phyloP scores from a whole-genome alignment of 1,140 invertebrate species.

The Saccostrea glomerata region DNA sequence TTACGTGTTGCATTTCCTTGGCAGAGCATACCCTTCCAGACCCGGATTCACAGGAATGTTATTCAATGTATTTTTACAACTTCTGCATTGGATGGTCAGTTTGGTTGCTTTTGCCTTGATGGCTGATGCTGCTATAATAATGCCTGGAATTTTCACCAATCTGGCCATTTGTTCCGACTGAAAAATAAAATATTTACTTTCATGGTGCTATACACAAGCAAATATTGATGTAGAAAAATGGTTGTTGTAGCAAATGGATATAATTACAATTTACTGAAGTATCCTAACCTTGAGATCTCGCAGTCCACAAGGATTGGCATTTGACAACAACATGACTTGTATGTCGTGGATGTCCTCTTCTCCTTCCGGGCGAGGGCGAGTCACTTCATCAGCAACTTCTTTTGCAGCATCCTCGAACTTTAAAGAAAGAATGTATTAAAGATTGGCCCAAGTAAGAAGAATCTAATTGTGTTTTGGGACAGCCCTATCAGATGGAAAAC shows the following conservation, averaged over 20 bases:
- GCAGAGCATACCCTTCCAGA: slow-evolving; percentile 97
- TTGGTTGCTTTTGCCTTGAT: slow-evolving; percentile 96
- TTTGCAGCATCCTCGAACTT: slow-evolving; percentile 97
- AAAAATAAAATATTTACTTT: slow-evolving; percentile 72
- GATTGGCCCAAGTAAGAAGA: too few species aligned
- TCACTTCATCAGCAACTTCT: slow-evolving; percentile 98
- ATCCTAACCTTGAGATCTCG: slow-evolving; percentile 89
- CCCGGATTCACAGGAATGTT: slow-evolving; percentile 96
- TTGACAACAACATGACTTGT: slow-evolving; percentile 93
- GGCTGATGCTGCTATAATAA: slow-evolving; percentile 95
- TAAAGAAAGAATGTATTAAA: slow-evolving; percentile 48
- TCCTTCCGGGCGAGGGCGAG: slow-evolving; percentile 89
- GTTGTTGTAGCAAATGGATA: neutral
- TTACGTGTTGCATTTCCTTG: slow-evolving; percentile 95
- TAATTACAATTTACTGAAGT: neutral
- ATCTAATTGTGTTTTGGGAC: too few species aligned
- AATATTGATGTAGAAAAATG: neutral
- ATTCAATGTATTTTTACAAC: slow-evolving; percentile 92
- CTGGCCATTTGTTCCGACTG: slow-evolving; percentile 95
- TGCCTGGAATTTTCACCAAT: slow-evolving; percentile 96
- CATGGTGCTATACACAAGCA: neutral
- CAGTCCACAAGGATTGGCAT: slow-evolving; percentile 89
- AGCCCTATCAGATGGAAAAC: too few species aligned
- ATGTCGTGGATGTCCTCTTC: slow-evolving; percentile 96
- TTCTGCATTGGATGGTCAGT: slow-evolving; percentile 97